Conservation (phyloP, 2,113 vertebrate species). For the Oryzias javanicus region DNA sequence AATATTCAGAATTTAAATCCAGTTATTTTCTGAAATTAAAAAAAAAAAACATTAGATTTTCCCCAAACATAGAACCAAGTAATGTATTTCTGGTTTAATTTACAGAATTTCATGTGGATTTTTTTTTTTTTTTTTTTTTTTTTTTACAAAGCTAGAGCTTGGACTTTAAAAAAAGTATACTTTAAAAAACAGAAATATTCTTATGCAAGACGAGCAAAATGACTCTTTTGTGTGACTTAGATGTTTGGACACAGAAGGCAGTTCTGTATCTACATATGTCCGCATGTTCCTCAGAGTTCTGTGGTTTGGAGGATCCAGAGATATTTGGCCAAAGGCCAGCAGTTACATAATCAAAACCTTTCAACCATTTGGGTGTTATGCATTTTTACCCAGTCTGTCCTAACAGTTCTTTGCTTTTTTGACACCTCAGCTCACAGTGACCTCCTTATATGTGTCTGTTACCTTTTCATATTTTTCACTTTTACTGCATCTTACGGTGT, state of each 20-base stretch:
- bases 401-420: slow-evolving; percentile 27
- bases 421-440: slow-evolving; percentile 28
- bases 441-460: slow-evolving; percentile 7
- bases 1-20: slow-evolving; percentile 31
- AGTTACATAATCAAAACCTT: slow-evolving; percentile 51
- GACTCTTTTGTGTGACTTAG: slow-evolving; percentile 10
- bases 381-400: slow-evolving; percentile 12
- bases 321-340: slow-evolving; percentile 54
- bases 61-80: slow-evolving; percentile 31
- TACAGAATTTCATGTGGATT: slow-evolving; percentile 5
- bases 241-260: slow-evolving; percentile 4
- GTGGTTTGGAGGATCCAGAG: slow-evolving; percentile 24
- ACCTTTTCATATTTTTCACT: background rate
- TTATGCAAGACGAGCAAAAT: slow-evolving; percentile 2
- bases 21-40: slow-evolving; percentile 41
- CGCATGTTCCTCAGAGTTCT: slow-evolving; percentile 35
- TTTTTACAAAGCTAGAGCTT: background rate
- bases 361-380: slow-evolving; percentile 50
- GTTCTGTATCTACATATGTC: slow-evolving; percentile 11
- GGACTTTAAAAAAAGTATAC: background rate
- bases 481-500: too few relatives aligned
- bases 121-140: slow-evolving; percentile 3
- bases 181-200: background rate
- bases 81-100: slow-evolving; percentile 17
- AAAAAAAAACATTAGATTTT: slow-evolving; percentile 8